A percentile compares a stretch with the other conserved stretches of the same genome.
Evolutionary conservation across 2,113 vertebrate genomes (phyloP).

Genomic region (Petroica traversi): DNA sequence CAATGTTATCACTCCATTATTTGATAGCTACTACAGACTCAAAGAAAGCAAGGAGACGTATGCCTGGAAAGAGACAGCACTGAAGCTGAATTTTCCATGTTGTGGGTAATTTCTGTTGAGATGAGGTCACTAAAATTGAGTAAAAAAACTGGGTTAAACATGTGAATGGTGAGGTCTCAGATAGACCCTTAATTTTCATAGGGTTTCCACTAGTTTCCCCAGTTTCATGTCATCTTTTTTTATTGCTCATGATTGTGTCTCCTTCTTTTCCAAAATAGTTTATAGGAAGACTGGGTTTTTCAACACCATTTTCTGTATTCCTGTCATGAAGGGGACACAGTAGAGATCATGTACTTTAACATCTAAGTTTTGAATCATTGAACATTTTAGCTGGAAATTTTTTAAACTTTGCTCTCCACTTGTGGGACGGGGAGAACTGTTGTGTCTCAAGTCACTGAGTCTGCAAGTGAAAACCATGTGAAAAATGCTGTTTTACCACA

Average conservation of each 20-base stretch:
- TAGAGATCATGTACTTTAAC: background rate
- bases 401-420: background rate
- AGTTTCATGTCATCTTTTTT: background rate
- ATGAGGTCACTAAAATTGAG: background rate
- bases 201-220: no score
- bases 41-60: accelerated
- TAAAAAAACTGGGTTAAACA: background rate
- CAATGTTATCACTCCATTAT: background rate
- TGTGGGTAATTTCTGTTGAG: background rate
- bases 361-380: background rate
- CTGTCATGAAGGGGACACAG: background rate
- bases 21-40: background rate
- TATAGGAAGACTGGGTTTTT: background rate
- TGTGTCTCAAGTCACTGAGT: background rate
- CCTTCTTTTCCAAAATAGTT: background rate
- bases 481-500: background rate
- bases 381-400: background rate
- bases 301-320: background rate
- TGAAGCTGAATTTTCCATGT: background rate
- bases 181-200: background rate
- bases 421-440: background rate
- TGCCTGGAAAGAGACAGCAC: background rate
- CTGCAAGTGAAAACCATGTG: background rate
- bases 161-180: background rate
- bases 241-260: accelerated